Conservation (phyloP, 2,113 vertebrate species). For the Micronycteris hirsuta region DNA sequence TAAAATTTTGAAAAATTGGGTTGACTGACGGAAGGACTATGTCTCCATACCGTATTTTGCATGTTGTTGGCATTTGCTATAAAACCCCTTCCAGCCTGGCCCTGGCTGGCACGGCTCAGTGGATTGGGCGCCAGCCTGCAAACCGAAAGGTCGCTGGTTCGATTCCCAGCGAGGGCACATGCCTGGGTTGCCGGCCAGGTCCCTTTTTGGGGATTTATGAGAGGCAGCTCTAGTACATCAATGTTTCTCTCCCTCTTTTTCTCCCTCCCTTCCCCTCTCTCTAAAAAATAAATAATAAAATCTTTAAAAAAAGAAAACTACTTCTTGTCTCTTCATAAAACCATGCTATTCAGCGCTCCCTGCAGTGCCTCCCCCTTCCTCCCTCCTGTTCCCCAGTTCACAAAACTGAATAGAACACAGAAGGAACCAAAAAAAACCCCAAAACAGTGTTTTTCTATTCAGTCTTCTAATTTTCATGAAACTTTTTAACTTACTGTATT, state of each 20-base stretch:
- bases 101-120: too few species aligned
- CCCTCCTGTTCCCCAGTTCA: neutral
- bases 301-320: neutral
- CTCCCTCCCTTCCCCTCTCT: too few species aligned
- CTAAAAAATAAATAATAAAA: too few species aligned
- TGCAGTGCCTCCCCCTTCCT: fast-evolving
- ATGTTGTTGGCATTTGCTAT: neutral
- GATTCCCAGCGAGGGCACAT: too few species aligned
- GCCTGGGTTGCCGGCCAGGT: too few species aligned
- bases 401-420: neutral
- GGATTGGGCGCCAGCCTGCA: too few species aligned
- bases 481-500: neutral
- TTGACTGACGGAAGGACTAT: neutral
- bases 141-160: too few species aligned
- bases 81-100: neutral
- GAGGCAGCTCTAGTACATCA: too few species aligned
- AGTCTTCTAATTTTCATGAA: neutral
- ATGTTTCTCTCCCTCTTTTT: too few species aligned
- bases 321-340: neutral
- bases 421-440: neutral
- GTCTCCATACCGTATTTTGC: neutral
- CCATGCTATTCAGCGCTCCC: neutral
- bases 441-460: neutral
- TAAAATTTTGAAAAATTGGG: neutral
- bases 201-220: too few species aligned